These are phyloP conservation scores for Panurus biarmicus DNA, from an alignment of 2,113 vertebrate genomes.

Conservation along the genomic window DNA sequence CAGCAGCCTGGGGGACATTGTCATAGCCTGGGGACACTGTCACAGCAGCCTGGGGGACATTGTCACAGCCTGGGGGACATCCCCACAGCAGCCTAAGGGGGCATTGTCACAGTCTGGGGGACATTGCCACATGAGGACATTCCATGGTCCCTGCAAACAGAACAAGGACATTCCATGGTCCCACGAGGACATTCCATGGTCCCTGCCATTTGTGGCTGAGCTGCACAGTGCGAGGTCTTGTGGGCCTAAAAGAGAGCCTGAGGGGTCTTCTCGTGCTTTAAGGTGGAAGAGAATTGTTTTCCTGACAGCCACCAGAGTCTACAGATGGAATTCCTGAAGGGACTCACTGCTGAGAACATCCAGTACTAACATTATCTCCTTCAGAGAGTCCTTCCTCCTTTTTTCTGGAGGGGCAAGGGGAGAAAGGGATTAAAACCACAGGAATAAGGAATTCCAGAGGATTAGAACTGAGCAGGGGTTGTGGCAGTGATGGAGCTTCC, in stretches of 20 bases:
- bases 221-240: neutral
- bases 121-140: neutral
- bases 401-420: neutral
- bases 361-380: neutral
- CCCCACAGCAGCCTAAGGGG: neutral
- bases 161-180: neutral
- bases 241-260: neutral
- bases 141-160: neutral
- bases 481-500: fast-evolving
- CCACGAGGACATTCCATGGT: neutral
- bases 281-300: neutral
- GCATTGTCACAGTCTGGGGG: too few species aligned
- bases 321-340: neutral
- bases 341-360: neutral
- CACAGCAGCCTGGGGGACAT: too few species aligned
- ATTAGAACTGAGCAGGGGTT: neutral
- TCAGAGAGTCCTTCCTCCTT: neutral
- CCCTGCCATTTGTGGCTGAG: neutral
- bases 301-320: neutral
- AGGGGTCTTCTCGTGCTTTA: neutral
- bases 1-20: too few species aligned
- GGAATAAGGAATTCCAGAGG: neutral
- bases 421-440: neutral
- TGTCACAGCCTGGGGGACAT: neutral
- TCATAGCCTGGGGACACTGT: neutral